phyloP scores from a whole-genome alignment of 2,113 vertebrate species.

The Limanda limanda region DNA sequence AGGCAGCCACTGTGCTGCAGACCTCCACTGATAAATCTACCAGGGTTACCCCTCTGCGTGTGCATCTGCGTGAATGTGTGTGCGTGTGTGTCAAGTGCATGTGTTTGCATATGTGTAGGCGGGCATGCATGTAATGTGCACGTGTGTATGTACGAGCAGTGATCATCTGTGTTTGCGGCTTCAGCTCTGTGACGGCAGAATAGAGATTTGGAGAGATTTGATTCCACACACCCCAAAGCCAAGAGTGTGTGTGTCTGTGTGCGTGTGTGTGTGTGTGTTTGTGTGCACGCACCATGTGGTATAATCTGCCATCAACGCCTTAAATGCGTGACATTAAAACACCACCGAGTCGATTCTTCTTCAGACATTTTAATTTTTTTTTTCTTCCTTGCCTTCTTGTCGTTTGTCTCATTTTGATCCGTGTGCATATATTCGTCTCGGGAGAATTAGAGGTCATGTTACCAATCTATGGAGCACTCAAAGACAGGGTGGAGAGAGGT shows the following conservation, averaged over 20 bases:
- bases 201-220: slow-evolving; percentile 79
- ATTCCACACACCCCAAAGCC: slow-evolving; percentile 71
- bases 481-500: slow-evolving; percentile 47
- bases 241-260: slow-evolving; percentile 30
- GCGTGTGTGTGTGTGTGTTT: slow-evolving; percentile 11
- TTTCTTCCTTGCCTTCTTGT: slow-evolving; percentile 31
- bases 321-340: slow-evolving; percentile 80
- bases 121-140: slow-evolving; percentile 71
- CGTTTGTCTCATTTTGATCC: slow-evolving; percentile 65
- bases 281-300: slow-evolving; percentile 54
- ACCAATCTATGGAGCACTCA: slow-evolving; percentile 72
- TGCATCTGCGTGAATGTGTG: slow-evolving; percentile 61
- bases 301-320: slow-evolving; percentile 73
- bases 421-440: slow-evolving; percentile 60
- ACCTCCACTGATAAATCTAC: slow-evolving; percentile 85
- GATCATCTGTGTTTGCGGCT: slow-evolving; percentile 78
- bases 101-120: slow-evolving; percentile 68
- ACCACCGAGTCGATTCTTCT: slow-evolving; percentile 68
- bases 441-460: slow-evolving; percentile 77
- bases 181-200: slow-evolving; percentile 74
- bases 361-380: slow-evolving; percentile 47
- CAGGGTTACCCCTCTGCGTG: slow-evolving; percentile 78
- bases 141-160: slow-evolving; percentile 53
- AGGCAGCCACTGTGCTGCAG: slow-evolving; percentile 89
- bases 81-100: slow-evolving; percentile 40